Evolutionary conservation across 2,113 vertebrate genomes (phyloP).

Genomic region (Ranitomeya variabilis): DNA sequence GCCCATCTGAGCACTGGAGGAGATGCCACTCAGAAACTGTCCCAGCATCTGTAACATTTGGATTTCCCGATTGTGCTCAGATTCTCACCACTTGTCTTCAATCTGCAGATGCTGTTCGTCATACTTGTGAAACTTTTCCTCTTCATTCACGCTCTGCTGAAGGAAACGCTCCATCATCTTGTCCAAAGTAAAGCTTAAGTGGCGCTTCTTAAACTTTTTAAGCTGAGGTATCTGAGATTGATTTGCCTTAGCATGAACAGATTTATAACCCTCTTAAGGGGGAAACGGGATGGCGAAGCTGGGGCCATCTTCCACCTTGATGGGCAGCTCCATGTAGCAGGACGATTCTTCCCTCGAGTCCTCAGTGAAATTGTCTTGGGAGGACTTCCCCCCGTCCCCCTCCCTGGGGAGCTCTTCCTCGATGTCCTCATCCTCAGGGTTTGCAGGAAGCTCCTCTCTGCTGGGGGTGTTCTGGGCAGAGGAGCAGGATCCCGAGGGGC

Average conservation of each 20-base stretch:
- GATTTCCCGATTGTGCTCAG: constrained; percentile 83
- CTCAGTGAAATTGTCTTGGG: constrained; percentile 75
- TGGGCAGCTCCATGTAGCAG: constrained; percentile 75
- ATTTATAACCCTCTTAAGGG: constrained; percentile 73
- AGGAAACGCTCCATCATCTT: constrained; percentile 89
- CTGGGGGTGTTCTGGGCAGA: constrained; percentile 53
- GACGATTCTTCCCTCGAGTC: constrained; percentile 78
- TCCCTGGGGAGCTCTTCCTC: constrained; percentile 73
- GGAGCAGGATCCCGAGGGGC: constrained; percentile 55
- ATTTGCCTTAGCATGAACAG: constrained; percentile 66
- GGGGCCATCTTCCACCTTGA: constrained; percentile 83
- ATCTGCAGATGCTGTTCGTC: constrained; percentile 86
- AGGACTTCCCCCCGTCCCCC: constrained; percentile 72
- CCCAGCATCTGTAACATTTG: constrained; percentile 92
- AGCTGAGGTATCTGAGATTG: constrained; percentile 70
- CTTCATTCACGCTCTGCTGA: constrained; percentile 84
- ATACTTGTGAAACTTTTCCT: constrained; percentile 83
- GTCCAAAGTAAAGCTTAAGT: constrained; percentile 79
- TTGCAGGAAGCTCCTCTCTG: neutral
- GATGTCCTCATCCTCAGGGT: constrained; percentile 60
- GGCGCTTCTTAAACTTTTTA: constrained; percentile 78
- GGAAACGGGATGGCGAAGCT: constrained; percentile 80
- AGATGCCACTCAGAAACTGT: constrained; percentile 85
- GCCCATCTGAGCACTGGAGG: constrained; percentile 66
- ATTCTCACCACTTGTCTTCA: constrained; percentile 83